Evolutionary conservation across 2,888 invertebrate species (phyloP).

Genomic region (Caenorhabditis sp.): DNA sequence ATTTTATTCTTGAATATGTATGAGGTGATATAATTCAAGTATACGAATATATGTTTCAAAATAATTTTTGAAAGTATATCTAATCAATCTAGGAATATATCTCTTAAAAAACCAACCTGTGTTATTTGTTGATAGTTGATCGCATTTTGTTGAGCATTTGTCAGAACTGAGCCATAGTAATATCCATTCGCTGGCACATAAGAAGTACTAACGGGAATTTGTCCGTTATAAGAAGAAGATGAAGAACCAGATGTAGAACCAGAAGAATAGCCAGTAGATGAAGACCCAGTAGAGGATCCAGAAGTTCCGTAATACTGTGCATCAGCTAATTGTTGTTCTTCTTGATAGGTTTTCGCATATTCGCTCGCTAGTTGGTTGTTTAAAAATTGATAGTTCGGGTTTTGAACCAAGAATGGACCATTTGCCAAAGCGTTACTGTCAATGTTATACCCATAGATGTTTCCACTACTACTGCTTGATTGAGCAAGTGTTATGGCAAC

Average conservation of each 20-base stretch:
- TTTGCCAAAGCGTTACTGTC: conserved; percentile 30
- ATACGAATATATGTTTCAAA: too few species aligned
- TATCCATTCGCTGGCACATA: conserved; percentile 32
- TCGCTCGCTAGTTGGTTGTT: conserved; percentile 45
- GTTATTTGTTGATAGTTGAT: conserved; percentile 54
- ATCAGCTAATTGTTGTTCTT: conserved; percentile 25
- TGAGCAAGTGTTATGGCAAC: neutral
- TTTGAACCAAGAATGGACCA: conserved; percentile 39
- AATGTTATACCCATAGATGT: conserved; percentile 55
- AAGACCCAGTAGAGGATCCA: neutral
- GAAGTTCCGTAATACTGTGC: conserved; percentile 8
- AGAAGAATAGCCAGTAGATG: neutral
- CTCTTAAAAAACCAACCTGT: conserved; percentile 19
- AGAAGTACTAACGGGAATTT: conserved; percentile 16
- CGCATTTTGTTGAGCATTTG: conserved; percentile 50
- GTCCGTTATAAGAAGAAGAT: conserved; percentile 2
- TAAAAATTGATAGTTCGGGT: conserved; percentile 52
- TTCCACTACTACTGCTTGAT: conserved; percentile 5
- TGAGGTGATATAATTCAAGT: too few species aligned
- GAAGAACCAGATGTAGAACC: conserved; percentile 5
- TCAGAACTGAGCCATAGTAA: conserved; percentile 42
- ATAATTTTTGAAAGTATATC: too few species aligned
- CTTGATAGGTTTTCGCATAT: conserved; percentile 43
- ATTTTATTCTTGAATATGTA: too few species aligned
- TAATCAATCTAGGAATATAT: too few species aligned